A percentile compares a stretch with the other conserved stretches of the same genome.
These are phyloP conservation scores for Agrochola lychnidis DNA, from an alignment of 2,888 invertebrate genomes.

Conservation along the genomic window DNA sequence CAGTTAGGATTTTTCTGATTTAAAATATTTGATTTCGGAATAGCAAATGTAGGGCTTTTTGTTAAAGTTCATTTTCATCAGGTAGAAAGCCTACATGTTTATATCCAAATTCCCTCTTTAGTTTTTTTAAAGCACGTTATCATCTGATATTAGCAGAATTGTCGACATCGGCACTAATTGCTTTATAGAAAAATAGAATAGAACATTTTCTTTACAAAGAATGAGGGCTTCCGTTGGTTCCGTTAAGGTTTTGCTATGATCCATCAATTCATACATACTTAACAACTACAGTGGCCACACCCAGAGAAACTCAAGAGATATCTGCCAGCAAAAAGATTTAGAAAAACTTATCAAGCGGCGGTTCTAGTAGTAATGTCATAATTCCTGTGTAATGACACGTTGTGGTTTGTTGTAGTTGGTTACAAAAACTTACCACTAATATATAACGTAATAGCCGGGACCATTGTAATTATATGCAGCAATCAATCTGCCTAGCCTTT, in stretches of 20 bases:
- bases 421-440: conserved; percentile 44
- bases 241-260: conserved; percentile 33
- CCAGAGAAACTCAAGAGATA: conserved; percentile 65
- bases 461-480: conserved; percentile 32
- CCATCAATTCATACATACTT: conserved; percentile 36
- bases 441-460: conserved; percentile 16
- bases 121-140: background rate
- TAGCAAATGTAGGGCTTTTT: background rate
- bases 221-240: conserved; percentile 34
- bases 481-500: too few species aligned
- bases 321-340: conserved; percentile 47
- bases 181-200: background rate
- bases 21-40: background rate
- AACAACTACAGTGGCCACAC: conserved; percentile 51
- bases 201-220: conserved; percentile 34
- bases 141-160: background rate
- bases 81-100: background rate
- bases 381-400: conserved; percentile 64
- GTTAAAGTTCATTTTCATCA: background rate
- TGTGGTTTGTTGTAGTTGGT: conserved; percentile 29
- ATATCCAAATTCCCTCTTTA: background rate
- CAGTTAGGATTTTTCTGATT: background rate
- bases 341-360: conserved; percentile 58
- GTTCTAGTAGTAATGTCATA: conserved; percentile 61
- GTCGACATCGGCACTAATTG: background rate